Evolutionary conservation across 2,888 invertebrate species (phyloP).

Genomic region (Scaeva pyrastri): DNA sequence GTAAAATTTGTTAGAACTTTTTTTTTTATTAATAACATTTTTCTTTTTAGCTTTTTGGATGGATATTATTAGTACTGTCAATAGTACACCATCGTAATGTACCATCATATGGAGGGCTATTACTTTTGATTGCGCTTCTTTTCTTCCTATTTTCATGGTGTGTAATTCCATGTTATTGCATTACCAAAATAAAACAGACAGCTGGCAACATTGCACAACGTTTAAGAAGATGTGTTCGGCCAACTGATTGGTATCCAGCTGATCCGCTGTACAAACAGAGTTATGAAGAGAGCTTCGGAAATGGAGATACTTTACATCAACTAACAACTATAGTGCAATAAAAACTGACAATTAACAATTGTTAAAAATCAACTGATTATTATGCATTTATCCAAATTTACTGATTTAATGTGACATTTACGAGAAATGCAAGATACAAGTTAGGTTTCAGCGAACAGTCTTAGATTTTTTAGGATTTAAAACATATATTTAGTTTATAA

Average conservation of each 20-base stretch:
- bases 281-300: slow-evolving; percentile 81
- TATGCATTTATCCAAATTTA: too few species aligned
- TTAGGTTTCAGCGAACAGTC: too few species aligned
- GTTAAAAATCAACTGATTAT: too few species aligned
- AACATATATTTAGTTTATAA: too few species aligned
- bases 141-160: slow-evolving; percentile 79
- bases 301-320: slow-evolving; percentile 77
- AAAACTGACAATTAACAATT: too few species aligned
- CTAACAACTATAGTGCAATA: not conserved
- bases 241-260: slow-evolving; percentile 83
- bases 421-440: too few species aligned
- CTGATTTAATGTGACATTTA: too few species aligned
- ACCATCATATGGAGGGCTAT: not conserved
- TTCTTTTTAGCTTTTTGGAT: slow-evolving; percentile 18
- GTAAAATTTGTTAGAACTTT: slow-evolving; percentile 57
- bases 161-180: slow-evolving; percentile 80
- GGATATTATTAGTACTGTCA: not conserved
- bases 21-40: slow-evolving; percentile 65
- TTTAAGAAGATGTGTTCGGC: slow-evolving; percentile 79
- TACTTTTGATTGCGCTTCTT: slow-evolving; percentile 61
- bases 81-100: not conserved
- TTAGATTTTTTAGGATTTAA: too few species aligned
- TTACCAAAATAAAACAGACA: slow-evolving; percentile 78
- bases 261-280: slow-evolving; percentile 80
- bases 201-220: slow-evolving; percentile 79